phyloP scores from a whole-genome alignment of 1,140 invertebrate species.

The Drosophila prosaltans region DNA sequence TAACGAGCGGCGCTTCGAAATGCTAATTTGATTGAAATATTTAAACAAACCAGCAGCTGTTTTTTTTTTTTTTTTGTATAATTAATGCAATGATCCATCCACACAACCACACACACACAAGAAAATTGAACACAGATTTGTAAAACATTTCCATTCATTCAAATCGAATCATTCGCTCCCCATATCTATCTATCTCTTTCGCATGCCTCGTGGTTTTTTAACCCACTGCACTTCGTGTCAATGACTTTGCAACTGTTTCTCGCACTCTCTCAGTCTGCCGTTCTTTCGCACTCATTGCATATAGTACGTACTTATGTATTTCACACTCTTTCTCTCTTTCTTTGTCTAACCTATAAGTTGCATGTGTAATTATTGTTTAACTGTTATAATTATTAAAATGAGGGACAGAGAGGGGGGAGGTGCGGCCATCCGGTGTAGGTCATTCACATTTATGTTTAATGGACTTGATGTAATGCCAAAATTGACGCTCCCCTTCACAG shows the following conservation, averaged over 20 bases:
- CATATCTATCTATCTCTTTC: constrained; percentile 3
- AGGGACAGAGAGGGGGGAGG: not conserved
- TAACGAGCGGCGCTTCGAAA: constrained; percentile 56
- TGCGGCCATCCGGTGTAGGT: not conserved
- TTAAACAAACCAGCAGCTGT: constrained; percentile 6
- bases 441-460: constrained; percentile 12
- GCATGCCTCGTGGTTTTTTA: constrained; percentile 27
- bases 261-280: not conserved
- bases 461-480: constrained; percentile 1
- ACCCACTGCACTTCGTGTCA: constrained; percentile 31
- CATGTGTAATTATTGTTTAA: constrained; percentile 13
- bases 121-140: constrained; percentile 26
- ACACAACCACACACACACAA: constrained; percentile 33
- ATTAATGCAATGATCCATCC: constrained; percentile 35
- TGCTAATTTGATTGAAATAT: constrained; percentile 47
- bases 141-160: constrained; percentile 34
- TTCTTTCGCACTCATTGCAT: not conserved
- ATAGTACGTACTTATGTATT: not conserved
- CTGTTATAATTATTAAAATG: constrained; percentile 3
- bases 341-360: constrained; percentile 1
- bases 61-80: constrained; percentile 24
- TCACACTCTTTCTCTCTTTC: not conserved
- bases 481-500: not conserved
- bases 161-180: constrained; percentile 13
- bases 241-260: constrained; percentile 49